A percentile compares a stretch with the other conserved stretches of the same genome.
These are phyloP conservation scores for Aphidoletes aphidimyza DNA, from an alignment of 2,888 invertebrate genomes.

Conservation along the genomic window DNA sequence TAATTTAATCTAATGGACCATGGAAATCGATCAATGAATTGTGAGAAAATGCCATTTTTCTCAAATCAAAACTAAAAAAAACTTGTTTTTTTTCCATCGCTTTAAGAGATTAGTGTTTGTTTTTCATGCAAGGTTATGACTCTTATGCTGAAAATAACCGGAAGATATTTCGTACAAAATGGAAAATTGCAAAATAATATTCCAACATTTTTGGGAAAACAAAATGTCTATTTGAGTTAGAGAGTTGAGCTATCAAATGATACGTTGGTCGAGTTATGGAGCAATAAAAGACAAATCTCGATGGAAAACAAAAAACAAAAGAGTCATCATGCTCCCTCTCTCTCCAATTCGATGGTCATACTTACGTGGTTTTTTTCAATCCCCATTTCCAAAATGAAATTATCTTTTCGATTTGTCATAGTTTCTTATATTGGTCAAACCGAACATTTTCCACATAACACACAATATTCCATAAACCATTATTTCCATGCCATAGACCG, in stretches of 20 bases:
- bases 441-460: neutral
- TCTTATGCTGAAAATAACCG: neutral
- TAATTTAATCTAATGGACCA: constrained; percentile 46
- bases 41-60: neutral
- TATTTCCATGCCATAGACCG: neutral
- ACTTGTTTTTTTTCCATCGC: no score
- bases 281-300: neutral
- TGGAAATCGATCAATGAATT: constrained; percentile 34
- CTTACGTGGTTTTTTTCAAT: neutral
- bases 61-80: neutral
- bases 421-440: neutral
- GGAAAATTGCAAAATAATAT: constrained; percentile 12
- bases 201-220: neutral
- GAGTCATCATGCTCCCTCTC: neutral
- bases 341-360: neutral
- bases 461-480: neutral
- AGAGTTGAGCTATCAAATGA: neutral
- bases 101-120: no score
- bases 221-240: constrained; percentile 4
- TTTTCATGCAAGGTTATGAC: neutral
- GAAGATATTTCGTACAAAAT: no score
- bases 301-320: neutral
- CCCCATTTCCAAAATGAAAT: neutral
- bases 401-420: constrained; percentile 49
- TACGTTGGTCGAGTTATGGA: neutral